Percentiles rank a stretch among this genome's conserved stretches.
Evolutionary conservation across 2,888 invertebrate species (phyloP).

Genomic region (Hermaeophaga mercurialis): DNA sequence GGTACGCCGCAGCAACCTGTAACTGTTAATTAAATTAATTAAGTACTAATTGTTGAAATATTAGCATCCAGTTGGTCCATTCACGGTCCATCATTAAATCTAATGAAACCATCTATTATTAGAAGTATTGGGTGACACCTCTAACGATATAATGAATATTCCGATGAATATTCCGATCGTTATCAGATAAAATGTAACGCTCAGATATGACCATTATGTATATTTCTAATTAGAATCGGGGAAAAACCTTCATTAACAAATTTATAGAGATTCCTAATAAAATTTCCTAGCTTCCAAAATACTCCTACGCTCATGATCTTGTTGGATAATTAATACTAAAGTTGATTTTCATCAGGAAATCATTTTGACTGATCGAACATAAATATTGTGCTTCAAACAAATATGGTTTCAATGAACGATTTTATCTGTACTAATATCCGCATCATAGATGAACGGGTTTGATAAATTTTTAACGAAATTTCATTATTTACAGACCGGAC

Average conservation of each 20-base stretch:
- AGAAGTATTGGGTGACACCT: slow-evolving; percentile 23
- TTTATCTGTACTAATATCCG: slow-evolving; percentile 19
- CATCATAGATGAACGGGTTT: background rate
- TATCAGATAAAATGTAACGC: no score
- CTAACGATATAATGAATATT: slow-evolving; percentile 22
- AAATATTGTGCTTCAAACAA: slow-evolving; percentile 13
- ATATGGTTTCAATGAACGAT: slow-evolving; percentile 18
- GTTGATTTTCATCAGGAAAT: slow-evolving; percentile 15
- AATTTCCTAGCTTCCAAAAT: no score
- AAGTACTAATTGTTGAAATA: slow-evolving; percentile 14
- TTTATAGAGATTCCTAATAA: no score
- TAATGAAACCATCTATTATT: slow-evolving; percentile 25
- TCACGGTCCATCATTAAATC: slow-evolving; percentile 15
- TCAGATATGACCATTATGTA: slow-evolving; percentile 4
- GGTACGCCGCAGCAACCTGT: slow-evolving; percentile 1
- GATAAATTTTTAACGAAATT: no score
- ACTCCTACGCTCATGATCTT: no score
- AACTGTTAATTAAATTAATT: slow-evolving; percentile 14
- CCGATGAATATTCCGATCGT: no score
- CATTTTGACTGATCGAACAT: slow-evolving; percentile 4
- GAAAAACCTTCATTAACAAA: no score
- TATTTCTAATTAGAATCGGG: background rate
- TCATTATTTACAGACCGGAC: no score
- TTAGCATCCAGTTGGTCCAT: slow-evolving; percentile 12
- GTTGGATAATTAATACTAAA: slow-evolving; percentile 14